Base-by-base conservation (phyloP, 2,888 invertebrate species). In the Drosophila melanocephala region DNA sequence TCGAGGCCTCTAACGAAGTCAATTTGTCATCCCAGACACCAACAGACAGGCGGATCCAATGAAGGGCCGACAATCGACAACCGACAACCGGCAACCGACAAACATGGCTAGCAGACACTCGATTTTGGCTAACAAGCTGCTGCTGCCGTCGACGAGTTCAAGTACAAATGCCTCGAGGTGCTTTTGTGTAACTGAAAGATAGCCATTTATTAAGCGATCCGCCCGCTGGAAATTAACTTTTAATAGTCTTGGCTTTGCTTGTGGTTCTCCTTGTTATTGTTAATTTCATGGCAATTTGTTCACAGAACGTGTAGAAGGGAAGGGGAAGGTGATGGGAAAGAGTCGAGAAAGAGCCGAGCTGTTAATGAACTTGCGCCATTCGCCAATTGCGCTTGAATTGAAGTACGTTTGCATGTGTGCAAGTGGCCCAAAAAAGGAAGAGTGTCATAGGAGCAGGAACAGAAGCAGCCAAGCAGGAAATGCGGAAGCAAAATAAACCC, bases 231-330 rank as follows among this genome's bases (percentile, higher is more conserved):
- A 87, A 87, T 87, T 83, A 87, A 71, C 81, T 84, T 84, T 76
- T 77, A 72, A 78, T 75, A 70, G 66, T 60, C 50, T 56, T 60
- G 35, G 33, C 14, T 35, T 22, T 51, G 57, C n/a, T 33, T 69
- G 65, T 30, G 42, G 50, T 58, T 65, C 47, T 63, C 62, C 47
- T 57, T 62, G 53, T 74, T 76, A 33, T 58, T 66, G 79, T 85
- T 89, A 87, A 87, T 87, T 87, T 87, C 81, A 81, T 77, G 87
- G 81, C 78, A 55, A 89, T 87, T 89, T 75, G 83, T 84, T 57
- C 72, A 52, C 22, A 39, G 28, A n/a, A 28, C 39, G 2, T 19
- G 28, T 26, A 9, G 16, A 14, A 42, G 22, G 22, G 44, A n/a
- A 53, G 35, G 30, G 58, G 30, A 68, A 57, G 50, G 22, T 39